Percentiles rank a stretch among this genome's conserved stretches.
Evolutionary conservation across 2,113 vertebrate genomes (phyloP).

Genomic region (Sturnus vulgaris): DNA sequence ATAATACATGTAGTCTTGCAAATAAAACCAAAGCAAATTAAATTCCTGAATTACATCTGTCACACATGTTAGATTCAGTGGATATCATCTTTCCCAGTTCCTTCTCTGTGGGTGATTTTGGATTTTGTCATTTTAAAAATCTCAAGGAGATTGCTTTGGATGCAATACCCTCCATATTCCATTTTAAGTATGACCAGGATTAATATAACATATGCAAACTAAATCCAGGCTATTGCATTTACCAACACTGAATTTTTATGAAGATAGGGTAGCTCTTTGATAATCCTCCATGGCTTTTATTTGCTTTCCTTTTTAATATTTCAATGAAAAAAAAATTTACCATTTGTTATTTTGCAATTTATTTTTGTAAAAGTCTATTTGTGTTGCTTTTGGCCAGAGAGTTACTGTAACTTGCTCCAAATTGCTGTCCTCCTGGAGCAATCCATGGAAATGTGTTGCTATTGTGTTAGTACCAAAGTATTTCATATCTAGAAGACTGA

Average conservation of each 20-base stretch:
- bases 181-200: slow-evolving; percentile 25
- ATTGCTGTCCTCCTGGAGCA: slow-evolving; percentile 46
- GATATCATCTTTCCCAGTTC: neutral
- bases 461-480: slow-evolving; percentile 46
- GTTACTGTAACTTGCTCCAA: slow-evolving; percentile 44
- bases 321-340: slow-evolving; percentile 13
- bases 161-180: neutral
- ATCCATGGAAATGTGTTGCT: slow-evolving; percentile 44
- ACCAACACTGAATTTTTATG: slow-evolving; percentile 53
- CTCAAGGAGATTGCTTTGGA: neutral
- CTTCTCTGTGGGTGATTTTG: neutral
- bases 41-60: neutral
- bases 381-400: slow-evolving; percentile 37
- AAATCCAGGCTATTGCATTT: slow-evolving; percentile 42
- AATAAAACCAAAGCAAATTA: neutral
- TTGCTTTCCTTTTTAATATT: slow-evolving; percentile 47
- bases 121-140: neutral
- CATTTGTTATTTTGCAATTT: slow-evolving; percentile 56
- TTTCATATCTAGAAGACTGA: slow-evolving; percentile 45
- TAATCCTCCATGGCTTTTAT: slow-evolving; percentile 48
- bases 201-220: slow-evolving; percentile 51
- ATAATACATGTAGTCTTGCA: neutral
- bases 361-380: slow-evolving; percentile 53
- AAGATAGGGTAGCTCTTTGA: slow-evolving; percentile 42
- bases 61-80: neutral